These are phyloP conservation scores for Pyxicephalus adspersus DNA, from an alignment of 2,113 vertebrate species.

Conservation along the genomic window DNA sequence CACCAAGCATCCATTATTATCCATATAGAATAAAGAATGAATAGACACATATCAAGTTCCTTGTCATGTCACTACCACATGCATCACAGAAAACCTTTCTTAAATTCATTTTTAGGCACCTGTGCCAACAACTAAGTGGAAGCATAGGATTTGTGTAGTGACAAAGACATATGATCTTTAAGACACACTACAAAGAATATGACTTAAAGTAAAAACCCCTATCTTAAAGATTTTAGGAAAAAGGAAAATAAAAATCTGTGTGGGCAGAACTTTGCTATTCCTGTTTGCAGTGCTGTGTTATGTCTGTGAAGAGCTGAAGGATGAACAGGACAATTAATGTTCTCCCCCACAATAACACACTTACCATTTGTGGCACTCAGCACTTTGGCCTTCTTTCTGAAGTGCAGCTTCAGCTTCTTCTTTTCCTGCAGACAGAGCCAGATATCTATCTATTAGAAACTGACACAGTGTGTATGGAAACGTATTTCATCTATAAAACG, in stretches of 20 bases:
- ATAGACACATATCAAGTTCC: too few relatives aligned
- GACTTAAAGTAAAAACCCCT: neutral
- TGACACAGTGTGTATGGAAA: neutral
- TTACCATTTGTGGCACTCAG: slow-evolving; percentile 89
- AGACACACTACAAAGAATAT: neutral
- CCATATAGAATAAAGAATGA: too few relatives aligned
- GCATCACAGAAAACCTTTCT: too few relatives aligned
- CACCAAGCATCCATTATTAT: too few relatives aligned
- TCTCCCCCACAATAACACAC: slow-evolving; percentile 31
- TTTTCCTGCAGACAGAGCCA: slow-evolving; percentile 73
- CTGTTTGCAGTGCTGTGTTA: neutral
- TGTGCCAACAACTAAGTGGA: too few relatives aligned
- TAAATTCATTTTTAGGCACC: too few relatives aligned
- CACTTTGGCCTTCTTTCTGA: slow-evolving; percentile 76
- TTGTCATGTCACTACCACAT: too few relatives aligned
- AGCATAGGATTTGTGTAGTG: too few relatives aligned
- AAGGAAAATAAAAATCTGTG: slow-evolving; percentile 30
- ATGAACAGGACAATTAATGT: neutral
- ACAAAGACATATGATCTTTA: neutral
- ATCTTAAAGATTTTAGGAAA: neutral
- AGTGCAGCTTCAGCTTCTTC: slow-evolving; percentile 80
- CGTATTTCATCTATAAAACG: neutral
- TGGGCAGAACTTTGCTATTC: neutral
- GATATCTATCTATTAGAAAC: neutral
- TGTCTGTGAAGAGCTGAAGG: neutral